These are phyloP conservation scores for Pipistrellus nathusii DNA, from an alignment of 2,797 vertebrate genomes.

Conservation along the genomic window DNA sequence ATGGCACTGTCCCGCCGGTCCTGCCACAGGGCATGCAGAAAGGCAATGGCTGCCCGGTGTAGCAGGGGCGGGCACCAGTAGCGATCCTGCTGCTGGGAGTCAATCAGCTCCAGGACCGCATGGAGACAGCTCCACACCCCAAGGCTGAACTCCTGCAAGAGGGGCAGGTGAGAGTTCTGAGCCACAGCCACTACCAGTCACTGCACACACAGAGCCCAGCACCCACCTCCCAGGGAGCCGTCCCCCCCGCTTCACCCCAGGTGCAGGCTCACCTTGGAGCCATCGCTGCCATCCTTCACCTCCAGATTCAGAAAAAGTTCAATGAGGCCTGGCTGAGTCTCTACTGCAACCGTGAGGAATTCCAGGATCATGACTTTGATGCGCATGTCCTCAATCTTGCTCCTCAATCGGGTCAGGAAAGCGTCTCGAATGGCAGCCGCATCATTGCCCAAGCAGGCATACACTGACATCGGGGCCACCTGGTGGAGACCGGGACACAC, in stretches of 20 bases:
- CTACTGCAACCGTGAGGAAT: conserved; percentile 97
- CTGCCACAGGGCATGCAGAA: conserved; percentile 98
- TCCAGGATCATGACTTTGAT: conserved; percentile 99
- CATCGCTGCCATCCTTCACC: conserved; percentile 93
- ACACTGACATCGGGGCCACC: conserved; percentile 99
- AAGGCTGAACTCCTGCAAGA: conserved; percentile 94
- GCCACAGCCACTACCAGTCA: neutral
- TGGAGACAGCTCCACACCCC: conserved; percentile 98
- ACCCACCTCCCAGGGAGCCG: neutral
- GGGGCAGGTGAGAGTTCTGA: neutral
- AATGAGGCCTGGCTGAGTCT: conserved; percentile 98
- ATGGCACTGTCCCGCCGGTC: conserved; percentile 98
- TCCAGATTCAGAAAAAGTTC: conserved; percentile 98
- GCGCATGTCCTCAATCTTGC: conserved; percentile 97
- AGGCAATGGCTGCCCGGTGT: conserved; percentile 95
- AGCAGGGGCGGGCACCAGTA: conserved; percentile 97
- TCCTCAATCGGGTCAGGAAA: conserved; percentile 96
- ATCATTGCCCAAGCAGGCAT: conserved; percentile 96
- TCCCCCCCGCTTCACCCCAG: fast-evolving
- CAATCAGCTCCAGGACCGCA: conserved; percentile 95
- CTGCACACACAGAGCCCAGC: too few relatives aligned
- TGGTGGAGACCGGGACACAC: conserved; percentile 71
- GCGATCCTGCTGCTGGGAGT: conserved; percentile 94
- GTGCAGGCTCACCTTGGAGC: conserved; percentile 91
- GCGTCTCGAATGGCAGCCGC: conserved; percentile 97